Base-by-base conservation (phyloP, 2,797 vertebrate genomes). In the Natrix natrix region DNA sequence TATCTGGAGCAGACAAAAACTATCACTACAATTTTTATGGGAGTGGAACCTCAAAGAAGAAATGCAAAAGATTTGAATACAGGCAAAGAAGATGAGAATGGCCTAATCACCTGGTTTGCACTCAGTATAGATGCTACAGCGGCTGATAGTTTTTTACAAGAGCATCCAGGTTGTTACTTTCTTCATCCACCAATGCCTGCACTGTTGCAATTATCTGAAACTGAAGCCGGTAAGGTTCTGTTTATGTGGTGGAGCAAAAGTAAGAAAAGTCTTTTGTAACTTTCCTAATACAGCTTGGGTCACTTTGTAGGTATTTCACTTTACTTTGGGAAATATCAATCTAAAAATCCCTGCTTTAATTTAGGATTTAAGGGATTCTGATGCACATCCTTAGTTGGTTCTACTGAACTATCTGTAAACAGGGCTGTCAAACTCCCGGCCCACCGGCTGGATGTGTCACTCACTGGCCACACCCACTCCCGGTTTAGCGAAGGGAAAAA, bases 91-190 rank as follows among this genome's bases (percentile, higher is more conserved):
- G 98, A 98, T 93, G 97, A 97, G 4, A 98, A 98, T 93, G 98
- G 97, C 1, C 96, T 98, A 90, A 95, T 98, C 52, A 98, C 98
- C 28, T 99, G 99, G 99, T 99, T 99, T 95, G 99, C 98, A 91
- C 91, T 99, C 69, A 97, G 97, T 95, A 94, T 98, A 1, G 97
- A 98, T 48, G 95, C 97, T 91, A 94, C 96, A 54, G 95, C 98
- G 20, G 96, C 97, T 0, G 97, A 98, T 63, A 97, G 97, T 54
- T 98, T 99, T 61, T 97, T 98, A 93, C 96, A 97, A 91, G 96
- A 95, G 61, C 97, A 98, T 6, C 96, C 97, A 91, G 97, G 96
- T 90, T 97, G 98, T 95, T 98, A 96, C 91, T 99, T 99, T 96
- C 98, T 98, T 86, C 98, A 98, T 55, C 97, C 96, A 0, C 97